Conservation (phyloP, 2,113 vertebrate genomes). For the Proteles cristata region DNA sequence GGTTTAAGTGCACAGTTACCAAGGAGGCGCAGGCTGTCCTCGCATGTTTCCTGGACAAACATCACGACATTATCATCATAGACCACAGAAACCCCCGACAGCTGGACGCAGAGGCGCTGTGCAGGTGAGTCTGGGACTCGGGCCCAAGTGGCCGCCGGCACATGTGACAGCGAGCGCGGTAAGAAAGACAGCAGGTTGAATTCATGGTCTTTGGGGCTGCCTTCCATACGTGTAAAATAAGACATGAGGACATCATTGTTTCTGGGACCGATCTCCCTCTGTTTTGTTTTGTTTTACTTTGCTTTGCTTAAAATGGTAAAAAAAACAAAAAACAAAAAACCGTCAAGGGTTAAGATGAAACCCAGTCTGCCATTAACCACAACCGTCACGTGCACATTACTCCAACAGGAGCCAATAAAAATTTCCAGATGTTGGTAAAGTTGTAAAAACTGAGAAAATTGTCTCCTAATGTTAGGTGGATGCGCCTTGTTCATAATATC, state of each 20-base stretch:
- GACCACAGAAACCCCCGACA: constrained; percentile 96
- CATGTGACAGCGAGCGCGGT: neutral
- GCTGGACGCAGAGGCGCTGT: constrained; percentile 96
- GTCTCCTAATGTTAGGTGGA: neutral
- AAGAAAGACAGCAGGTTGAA: neutral
- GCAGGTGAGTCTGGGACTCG: constrained; percentile 88
- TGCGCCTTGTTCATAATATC: neutral
- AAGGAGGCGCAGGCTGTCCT: constrained; percentile 93
- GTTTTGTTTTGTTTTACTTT: neutral
- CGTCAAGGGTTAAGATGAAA: constrained; percentile 24
- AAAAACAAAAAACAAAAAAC: neutral
- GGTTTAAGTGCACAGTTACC: constrained; percentile 92
- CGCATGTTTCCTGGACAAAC: constrained; percentile 94
- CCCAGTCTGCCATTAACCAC: neutral
- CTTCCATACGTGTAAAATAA: neutral
- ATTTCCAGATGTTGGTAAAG: constrained; percentile 46
- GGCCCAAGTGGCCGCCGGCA: neutral
- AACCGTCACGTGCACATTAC: neutral
- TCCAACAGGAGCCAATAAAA: neutral
- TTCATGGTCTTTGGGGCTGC: neutral
- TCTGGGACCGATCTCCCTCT: neutral
- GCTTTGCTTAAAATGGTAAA: constrained; percentile 35
- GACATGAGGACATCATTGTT: neutral
- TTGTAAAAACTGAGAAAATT: neutral
- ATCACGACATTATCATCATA: constrained; percentile 97